Evolutionary conservation across 1,140 invertebrate genomes (phyloP).

Genomic region (Drosophila watanabei): DNA sequence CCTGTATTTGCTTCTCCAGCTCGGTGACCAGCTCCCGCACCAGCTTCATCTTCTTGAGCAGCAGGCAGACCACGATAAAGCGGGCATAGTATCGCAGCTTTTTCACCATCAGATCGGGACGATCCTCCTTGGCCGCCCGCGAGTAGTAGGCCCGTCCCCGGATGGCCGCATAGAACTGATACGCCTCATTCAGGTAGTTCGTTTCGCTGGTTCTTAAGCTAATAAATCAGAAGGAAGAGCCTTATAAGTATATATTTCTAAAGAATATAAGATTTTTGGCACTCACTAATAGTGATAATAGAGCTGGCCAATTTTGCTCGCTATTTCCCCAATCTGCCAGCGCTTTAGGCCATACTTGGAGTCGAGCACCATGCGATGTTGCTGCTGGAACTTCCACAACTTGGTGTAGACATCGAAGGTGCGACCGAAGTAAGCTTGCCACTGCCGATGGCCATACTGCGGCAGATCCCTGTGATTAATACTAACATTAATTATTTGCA

Average conservation of each 20-base stretch:
- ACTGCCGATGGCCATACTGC: slow-evolving; percentile 98
- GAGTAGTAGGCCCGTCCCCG: slow-evolving; percentile 97
- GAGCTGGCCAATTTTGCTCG: slow-evolving; percentile 99
- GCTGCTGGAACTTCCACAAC: slow-evolving; percentile 99
- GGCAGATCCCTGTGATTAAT: slow-evolving; percentile 92
- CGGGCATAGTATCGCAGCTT: slow-evolving; percentile 98
- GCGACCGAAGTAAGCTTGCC: slow-evolving; percentile 98
- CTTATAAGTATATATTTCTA: too few species aligned
- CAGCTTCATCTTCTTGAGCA: slow-evolving; percentile 97
- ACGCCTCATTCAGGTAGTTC: slow-evolving; percentile 97
- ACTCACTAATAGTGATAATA: slow-evolving; percentile 99
- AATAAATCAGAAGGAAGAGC: slow-evolving; percentile 34
- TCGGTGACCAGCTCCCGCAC: slow-evolving; percentile 96
- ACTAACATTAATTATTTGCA: neutral
- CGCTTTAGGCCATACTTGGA: slow-evolving; percentile 97
- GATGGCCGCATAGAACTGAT: slow-evolving; percentile 98
- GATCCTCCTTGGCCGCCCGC: slow-evolving; percentile 96
- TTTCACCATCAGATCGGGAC: slow-evolving; percentile 98
- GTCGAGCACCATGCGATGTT: slow-evolving; percentile 96
- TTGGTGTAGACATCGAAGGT: slow-evolving; percentile 99
- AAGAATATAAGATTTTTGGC: too few species aligned
- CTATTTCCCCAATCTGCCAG: slow-evolving; percentile 99
- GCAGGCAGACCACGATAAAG: slow-evolving; percentile 98
- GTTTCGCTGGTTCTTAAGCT: slow-evolving; percentile 97
- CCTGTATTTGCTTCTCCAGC: slow-evolving; percentile 95